Evolutionary conservation across 2,113 vertebrate species (phyloP), one percentile per base, ranked within the genome.

Genomic region (Cisticola juncidis): DNA sequence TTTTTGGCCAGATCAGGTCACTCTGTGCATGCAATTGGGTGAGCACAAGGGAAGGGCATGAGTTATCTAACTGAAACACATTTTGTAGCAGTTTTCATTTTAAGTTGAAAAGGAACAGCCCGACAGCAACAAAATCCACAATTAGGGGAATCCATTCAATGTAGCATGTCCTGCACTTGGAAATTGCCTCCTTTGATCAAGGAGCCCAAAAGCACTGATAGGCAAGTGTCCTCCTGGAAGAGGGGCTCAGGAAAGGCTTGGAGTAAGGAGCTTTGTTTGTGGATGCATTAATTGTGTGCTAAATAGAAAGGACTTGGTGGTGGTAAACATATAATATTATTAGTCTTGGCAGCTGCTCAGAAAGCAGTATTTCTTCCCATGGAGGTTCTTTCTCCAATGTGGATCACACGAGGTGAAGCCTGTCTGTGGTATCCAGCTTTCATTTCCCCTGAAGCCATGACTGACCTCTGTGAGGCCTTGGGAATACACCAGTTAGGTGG

Each of bases 81-180:
- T 50, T 58, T 91, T 64, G 29, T 33, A 54, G 29, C 11, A 15
- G 1, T 71, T 79, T 47, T 36, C 15, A 18, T 81, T 91, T 78
- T 58, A 31, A 64, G 38, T 15, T 44, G 33, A 74, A 62, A 50
- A 81, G 21, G 40, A 64, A 33, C 47, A 84, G 14, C 14, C 24
- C 0, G 1, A 5, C 9, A 48, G 47, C 53, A 70, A 22, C 50
- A 6, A 72, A 73, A 54, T 44, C 31, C 12, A 3, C 12, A 57
- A 58, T 53, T 6, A 8, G 18, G 12, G 57, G 31, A 69, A 48
- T 50, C 20, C 11, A 19, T 5, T 60, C 40, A 4, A 8, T 36
- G 45, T 24, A 33, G 18, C 0, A 0, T 7, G 3, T 48, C 35
- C 47, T 38, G n/a, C 1, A 1, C 68, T 66, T 36, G 60, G 54